Percentiles rank a stretch among this genome's conserved stretches.
Conservation (phyloP, 2,797 vertebrate genomes). For the Apogon talboti region DNA sequence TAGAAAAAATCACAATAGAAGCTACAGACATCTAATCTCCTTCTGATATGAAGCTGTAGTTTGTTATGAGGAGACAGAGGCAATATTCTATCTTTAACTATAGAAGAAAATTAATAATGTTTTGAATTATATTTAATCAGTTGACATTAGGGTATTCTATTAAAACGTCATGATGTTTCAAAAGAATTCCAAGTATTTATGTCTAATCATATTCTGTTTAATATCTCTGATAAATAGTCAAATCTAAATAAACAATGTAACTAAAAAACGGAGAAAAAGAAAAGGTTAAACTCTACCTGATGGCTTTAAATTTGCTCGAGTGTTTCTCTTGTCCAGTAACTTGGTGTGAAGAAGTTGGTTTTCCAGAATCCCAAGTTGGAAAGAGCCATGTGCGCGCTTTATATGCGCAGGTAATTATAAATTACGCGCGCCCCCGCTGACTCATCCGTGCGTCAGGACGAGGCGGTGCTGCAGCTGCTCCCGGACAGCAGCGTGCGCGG, state of each 20-base stretch:
- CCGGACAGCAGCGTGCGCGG: neutral
- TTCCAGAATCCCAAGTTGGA: conserved; percentile 25
- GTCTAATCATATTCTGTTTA: no score
- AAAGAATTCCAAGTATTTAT: no score
- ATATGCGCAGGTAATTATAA: conserved; percentile 22
- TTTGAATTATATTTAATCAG: no score
- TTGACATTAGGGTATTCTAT: no score
- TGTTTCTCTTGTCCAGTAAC: conserved; percentile 17
- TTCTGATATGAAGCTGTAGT: neutral
- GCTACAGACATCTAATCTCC: neutral
- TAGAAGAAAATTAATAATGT: no score
- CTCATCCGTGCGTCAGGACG: conserved; percentile 71
- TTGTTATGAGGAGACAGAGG: no score
- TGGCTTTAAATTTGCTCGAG: conserved; percentile 23
- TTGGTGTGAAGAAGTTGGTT: conserved; percentile 13
- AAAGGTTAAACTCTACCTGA: conserved; percentile 50
- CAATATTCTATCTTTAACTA: no score
- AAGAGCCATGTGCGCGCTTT: conserved; percentile 33
- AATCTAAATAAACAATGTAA: neutral
- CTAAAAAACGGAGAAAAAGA: neutral
- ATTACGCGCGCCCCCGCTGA: conserved; percentile 56
- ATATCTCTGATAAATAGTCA: no score
- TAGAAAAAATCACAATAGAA: neutral
- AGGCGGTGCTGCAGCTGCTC: conserved; percentile 51
- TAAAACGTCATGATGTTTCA: no score